phyloP scores from a whole-genome alignment of 2,113 vertebrate species.

The Pachypanchax playfairii region DNA sequence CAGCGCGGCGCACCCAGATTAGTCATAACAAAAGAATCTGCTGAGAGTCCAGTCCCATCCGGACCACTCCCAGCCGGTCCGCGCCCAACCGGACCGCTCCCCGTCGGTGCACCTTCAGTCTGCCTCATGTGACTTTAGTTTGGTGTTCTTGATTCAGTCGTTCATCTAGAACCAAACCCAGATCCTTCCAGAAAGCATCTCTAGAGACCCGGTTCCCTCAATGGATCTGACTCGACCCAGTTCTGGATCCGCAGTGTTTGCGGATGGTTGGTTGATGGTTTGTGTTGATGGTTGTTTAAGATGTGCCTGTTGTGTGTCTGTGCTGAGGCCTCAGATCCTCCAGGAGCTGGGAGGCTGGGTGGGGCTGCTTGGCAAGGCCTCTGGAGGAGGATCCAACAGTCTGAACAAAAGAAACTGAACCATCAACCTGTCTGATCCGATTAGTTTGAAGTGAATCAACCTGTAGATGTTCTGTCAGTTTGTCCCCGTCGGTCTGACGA shows the following conservation, averaged over 20 bases:
- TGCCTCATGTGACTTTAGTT: background rate
- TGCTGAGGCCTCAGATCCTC: conserved; percentile 38
- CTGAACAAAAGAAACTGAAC: conserved; percentile 29
- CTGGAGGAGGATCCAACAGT: conserved; percentile 28
- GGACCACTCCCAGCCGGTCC: background rate
- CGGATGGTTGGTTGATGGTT: background rate
- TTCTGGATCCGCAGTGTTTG: background rate
- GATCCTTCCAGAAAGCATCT: background rate
- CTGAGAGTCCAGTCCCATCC: conserved; percentile 56
- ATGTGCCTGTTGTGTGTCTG: conserved; percentile 2
- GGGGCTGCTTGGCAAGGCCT: conserved; percentile 59
- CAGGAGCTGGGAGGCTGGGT: conserved; percentile 46
- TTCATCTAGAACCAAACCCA: conserved; percentile 21
- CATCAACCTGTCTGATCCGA: background rate
- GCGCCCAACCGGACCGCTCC: background rate
- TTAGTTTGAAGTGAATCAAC: background rate
- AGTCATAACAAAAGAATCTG: conserved; percentile 78
- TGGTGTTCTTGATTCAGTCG: background rate
- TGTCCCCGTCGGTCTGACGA: too few species aligned
- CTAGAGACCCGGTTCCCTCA: conserved; percentile 13
- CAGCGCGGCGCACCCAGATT: conserved; percentile 39
- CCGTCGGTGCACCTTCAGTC: background rate
- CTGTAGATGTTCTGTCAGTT: too few species aligned
- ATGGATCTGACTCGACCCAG: background rate
- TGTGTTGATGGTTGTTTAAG: conserved; percentile 5